Evolutionary conservation across 2,888 invertebrate species (phyloP).

Genomic region (Dendrolimus pini): DNA sequence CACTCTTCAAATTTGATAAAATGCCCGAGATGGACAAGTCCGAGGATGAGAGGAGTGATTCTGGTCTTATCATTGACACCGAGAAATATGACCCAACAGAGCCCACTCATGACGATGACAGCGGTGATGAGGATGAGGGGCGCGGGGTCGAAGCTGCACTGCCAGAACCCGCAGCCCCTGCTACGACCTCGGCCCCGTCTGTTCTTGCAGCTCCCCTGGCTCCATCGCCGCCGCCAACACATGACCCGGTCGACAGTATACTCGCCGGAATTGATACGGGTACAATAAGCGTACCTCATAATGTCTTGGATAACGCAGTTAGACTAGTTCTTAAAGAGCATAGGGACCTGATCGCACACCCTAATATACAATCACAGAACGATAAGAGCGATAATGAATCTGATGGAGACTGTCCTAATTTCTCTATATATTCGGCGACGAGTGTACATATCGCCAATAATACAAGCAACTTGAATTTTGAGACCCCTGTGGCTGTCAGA

Average conservation of each 20-base stretch:
- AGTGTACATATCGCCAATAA: slow-evolving; percentile 84
- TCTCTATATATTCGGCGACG: slow-evolving; percentile 89
- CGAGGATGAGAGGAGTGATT: slow-evolving; percentile 74
- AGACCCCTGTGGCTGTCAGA: slow-evolving; percentile 13
- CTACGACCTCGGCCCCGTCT: slow-evolving; percentile 3
- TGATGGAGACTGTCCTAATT: slow-evolving; percentile 88
- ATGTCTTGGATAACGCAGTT: slow-evolving; percentile 49
- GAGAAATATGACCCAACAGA: slow-evolving; percentile 77
- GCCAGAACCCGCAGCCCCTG: slow-evolving; percentile 2
- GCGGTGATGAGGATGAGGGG: slow-evolving; percentile 35
- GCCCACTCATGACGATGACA: slow-evolving; percentile 62
- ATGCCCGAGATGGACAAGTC: slow-evolving; percentile 47
- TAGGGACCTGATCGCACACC: slow-evolving; percentile 33
- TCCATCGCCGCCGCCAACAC: slow-evolving; percentile 5
- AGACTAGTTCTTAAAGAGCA: slow-evolving; percentile 56
- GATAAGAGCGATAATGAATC: slow-evolving; percentile 62
- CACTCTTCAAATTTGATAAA: slow-evolving; percentile 47
- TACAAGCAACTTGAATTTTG: slow-evolving; percentile 19
- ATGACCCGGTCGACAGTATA: slow-evolving; percentile 24
- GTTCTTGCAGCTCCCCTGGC: slow-evolving; percentile 6
- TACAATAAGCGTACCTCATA: slow-evolving; percentile 32
- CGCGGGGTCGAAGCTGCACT: slow-evolving; percentile 3
- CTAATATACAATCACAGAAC: slow-evolving; percentile 16
- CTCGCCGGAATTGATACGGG: slow-evolving; percentile 34
- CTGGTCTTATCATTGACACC: slow-evolving; percentile 76